phyloP scores from a whole-genome alignment of 2,888 invertebrate genomes.

The Meandrusa payeni region DNA sequence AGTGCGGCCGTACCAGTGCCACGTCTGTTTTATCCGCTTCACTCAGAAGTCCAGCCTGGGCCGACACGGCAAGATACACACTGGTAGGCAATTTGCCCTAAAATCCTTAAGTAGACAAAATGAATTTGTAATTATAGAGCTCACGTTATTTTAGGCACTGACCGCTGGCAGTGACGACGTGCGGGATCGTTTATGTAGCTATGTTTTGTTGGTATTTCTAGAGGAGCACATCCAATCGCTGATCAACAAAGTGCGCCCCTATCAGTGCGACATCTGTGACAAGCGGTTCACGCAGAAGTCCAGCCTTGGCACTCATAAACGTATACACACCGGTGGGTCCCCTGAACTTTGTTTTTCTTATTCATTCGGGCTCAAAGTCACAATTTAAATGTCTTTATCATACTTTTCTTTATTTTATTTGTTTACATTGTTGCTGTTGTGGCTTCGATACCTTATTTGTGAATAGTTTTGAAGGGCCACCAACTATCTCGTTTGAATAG shows the following conservation, averaged over 20 bases:
- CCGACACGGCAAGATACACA: constrained; percentile 87
- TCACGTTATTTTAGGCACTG: constrained; percentile 66
- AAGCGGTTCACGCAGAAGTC: constrained; percentile 92
- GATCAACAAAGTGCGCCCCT: constrained; percentile 82
- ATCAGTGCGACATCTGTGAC: constrained; percentile 88
- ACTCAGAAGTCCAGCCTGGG: constrained; percentile 88
- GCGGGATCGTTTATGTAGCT: constrained; percentile 70
- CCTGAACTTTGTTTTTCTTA: constrained; percentile 69
- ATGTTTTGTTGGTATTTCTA: constrained; percentile 80
- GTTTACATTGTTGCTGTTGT: constrained; percentile 51
- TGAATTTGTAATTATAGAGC: constrained; percentile 65
- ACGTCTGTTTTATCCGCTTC: constrained; percentile 86
- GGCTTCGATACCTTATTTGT: constrained; percentile 77
- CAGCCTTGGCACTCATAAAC: constrained; percentile 90
- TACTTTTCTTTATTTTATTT: constrained; percentile 26
- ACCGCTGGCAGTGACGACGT: constrained; percentile 49
- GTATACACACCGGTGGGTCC: constrained; percentile 87
- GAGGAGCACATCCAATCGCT: constrained; percentile 82
- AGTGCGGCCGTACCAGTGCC: constrained; percentile 86
- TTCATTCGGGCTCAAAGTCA: constrained; percentile 72
- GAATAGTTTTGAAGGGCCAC: constrained; percentile 80
- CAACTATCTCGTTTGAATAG: constrained; percentile 37
- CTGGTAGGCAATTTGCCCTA: constrained; percentile 82
- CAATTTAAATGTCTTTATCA: constrained; percentile 46
- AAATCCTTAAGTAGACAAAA: constrained; percentile 76